Conservation (phyloP, 2,797 vertebrate species). For the Cheirogaleus major region DNA sequence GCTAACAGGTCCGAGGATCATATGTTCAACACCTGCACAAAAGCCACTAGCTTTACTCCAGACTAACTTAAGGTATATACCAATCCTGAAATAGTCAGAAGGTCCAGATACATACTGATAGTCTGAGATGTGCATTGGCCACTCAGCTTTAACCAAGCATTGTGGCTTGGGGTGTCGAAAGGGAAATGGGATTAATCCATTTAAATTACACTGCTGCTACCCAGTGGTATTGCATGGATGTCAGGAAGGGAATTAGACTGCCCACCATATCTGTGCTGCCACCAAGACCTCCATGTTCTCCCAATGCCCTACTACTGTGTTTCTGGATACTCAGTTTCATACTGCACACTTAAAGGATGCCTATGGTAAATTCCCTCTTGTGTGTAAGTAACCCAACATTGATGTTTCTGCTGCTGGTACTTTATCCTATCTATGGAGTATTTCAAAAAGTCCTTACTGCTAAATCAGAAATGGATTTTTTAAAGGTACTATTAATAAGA, state of each 20-base stretch:
- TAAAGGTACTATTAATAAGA: not conserved
- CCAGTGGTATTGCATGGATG: not conserved
- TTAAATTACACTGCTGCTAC: not conserved
- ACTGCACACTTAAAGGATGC: not conserved
- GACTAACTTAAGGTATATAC: not conserved
- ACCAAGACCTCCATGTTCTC: not conserved
- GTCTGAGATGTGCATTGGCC: too few species aligned
- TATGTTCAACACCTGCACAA: not conserved
- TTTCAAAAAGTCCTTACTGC: not conserved
- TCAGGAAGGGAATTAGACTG: not conserved
- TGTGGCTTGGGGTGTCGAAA: not conserved
- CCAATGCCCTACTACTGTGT: rapidly evolving
- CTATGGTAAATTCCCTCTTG: not conserved
- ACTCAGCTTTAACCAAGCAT: not conserved
- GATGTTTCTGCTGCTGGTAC: not conserved
- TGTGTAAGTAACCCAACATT: too few species aligned
- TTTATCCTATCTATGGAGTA: not conserved
- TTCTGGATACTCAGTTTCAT: not conserved
- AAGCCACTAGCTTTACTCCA: not conserved
- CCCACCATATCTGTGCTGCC: rapidly evolving
- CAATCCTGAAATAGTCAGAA: not conserved
- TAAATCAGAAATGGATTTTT: not conserved
- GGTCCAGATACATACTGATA: not conserved
- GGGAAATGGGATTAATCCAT: not conserved
- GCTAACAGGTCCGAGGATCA: not conserved